Percentiles rank a stretch among this genome's conserved stretches.
These are phyloP conservation scores for Tribolium castaneum DNA, from an alignment of 1,140 invertebrate genomes.

Conservation along the genomic window DNA sequence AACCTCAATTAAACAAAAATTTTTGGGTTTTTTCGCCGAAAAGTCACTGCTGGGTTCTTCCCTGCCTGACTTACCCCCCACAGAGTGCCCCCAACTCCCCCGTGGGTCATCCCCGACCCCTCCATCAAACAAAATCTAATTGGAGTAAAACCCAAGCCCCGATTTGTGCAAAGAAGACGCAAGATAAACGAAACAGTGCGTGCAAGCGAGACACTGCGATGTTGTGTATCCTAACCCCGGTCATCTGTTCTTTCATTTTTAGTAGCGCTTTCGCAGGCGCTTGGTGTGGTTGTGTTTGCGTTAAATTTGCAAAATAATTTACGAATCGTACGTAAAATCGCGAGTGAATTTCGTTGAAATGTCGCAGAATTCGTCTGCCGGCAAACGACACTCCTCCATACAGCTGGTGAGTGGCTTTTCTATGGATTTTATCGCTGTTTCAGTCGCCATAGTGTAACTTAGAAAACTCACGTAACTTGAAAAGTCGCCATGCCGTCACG, in stretches of 20 bases:
- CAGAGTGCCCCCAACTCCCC: background rate
- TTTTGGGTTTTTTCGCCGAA: background rate
- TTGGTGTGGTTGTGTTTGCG: slow-evolving; percentile 52
- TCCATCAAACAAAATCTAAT: background rate
- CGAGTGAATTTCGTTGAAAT: slow-evolving; percentile 40
- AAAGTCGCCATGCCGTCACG: slow-evolving; percentile 51
- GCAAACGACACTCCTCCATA: slow-evolving; percentile 50
- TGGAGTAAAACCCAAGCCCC: slow-evolving; percentile 8
- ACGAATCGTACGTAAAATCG: slow-evolving; percentile 52
- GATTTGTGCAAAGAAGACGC: background rate
- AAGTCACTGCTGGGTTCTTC: no score
- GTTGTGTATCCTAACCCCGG: background rate
- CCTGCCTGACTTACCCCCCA: no score
- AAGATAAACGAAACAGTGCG: background rate
- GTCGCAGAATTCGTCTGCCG: slow-evolving; percentile 52
- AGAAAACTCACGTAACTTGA: slow-evolving; percentile 54
- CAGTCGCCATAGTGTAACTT: slow-evolving; percentile 50
- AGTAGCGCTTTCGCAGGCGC: slow-evolving; percentile 57
- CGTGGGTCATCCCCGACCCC: background rate
- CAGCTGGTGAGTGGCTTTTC: slow-evolving; percentile 55
- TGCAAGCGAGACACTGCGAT: background rate
- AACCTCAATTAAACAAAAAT: background rate
- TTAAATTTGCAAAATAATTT: slow-evolving; percentile 44
- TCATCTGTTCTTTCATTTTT: slow-evolving; percentile 46
- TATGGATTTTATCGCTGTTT: background rate